Evolutionary conservation across 2,797 vertebrate genomes (phyloP).

Genomic region (Hirundo rustica): DNA sequence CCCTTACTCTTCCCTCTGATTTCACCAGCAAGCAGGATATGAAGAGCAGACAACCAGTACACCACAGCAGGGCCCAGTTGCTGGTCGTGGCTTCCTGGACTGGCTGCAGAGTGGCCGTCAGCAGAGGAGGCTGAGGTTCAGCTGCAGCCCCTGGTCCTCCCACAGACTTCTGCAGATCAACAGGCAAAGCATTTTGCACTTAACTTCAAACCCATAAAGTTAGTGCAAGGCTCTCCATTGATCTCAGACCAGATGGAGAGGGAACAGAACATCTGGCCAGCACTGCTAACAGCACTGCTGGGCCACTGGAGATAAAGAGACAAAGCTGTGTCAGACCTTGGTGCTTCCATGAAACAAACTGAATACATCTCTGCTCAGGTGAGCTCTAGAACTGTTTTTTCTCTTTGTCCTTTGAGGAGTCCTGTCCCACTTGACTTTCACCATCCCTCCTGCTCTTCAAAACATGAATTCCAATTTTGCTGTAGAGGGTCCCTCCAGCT

Average conservation of each 20-base stretch:
- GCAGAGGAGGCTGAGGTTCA: not conserved
- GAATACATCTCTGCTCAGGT: not conserved
- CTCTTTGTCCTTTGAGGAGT: not conserved
- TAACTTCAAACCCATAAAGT: not conserved
- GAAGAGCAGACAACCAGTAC: not conserved
- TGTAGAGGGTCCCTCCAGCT: not conserved
- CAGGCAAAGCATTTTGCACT: not conserved
- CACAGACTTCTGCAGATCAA: not conserved
- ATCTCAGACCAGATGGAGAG: not conserved
- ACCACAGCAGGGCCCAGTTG: not conserved
- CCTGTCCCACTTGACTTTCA: not conserved
- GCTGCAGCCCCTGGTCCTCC: not conserved
- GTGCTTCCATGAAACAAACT: not conserved
- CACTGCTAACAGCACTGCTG: not conserved
- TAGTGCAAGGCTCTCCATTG: not conserved
- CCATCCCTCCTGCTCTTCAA: not conserved
- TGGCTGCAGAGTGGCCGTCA: not conserved
- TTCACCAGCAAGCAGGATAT: not conserved
- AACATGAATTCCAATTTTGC: not conserved
- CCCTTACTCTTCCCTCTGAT: not conserved
- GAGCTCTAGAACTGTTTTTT: not conserved
- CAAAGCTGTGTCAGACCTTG: not conserved
- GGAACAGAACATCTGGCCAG: not conserved
- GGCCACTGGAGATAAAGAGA: not conserved
- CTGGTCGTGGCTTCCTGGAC: not conserved